phyloP scores from a whole-genome alignment of 2,888 invertebrate genomes.

The Chouioia cunea region DNA sequence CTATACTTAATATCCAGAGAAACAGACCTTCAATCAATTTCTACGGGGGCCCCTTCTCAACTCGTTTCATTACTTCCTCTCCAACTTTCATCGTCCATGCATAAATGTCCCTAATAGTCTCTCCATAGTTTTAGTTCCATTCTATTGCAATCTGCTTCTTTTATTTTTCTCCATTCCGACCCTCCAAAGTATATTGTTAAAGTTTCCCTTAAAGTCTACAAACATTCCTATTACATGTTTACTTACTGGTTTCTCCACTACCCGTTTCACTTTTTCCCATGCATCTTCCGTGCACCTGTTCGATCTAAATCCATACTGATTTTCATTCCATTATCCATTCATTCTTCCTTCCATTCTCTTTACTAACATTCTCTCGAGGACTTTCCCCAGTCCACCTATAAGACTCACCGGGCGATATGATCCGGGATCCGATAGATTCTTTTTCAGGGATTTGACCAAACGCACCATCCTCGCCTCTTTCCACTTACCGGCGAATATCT shows the following conservation, averaged over 20 bases:
- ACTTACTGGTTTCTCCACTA: too few relatives aligned
- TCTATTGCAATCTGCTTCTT: too few relatives aligned
- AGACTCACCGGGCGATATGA: background rate
- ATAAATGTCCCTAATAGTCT: background rate
- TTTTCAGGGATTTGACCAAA: constrained; percentile 1
- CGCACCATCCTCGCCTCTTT: constrained; percentile 16
- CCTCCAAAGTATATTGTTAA: too few relatives aligned
- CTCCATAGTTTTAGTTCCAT: constrained; percentile 3
- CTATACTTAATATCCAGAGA: background rate
- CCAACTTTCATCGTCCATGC: background rate
- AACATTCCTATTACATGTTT: constrained; percentile 10
- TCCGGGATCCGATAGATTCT: constrained; percentile 44
- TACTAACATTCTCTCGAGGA: constrained; percentile 6
- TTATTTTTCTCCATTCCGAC: too few relatives aligned
- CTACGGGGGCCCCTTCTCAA: constrained; percentile 25
- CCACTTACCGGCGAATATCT: constrained; percentile 12
- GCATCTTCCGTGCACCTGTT: too few relatives aligned
- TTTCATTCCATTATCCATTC: too few relatives aligned
- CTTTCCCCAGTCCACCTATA: constrained; percentile 2
- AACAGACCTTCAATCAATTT: constrained; percentile 25
- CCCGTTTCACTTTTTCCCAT: too few relatives aligned
- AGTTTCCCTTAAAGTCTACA: too few relatives aligned
- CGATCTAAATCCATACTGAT: too few relatives aligned
- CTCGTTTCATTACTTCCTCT: background rate
- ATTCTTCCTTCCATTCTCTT: too few relatives aligned